Conservation (phyloP, 2,888 invertebrate species). For the Limnephilus auricula region DNA sequence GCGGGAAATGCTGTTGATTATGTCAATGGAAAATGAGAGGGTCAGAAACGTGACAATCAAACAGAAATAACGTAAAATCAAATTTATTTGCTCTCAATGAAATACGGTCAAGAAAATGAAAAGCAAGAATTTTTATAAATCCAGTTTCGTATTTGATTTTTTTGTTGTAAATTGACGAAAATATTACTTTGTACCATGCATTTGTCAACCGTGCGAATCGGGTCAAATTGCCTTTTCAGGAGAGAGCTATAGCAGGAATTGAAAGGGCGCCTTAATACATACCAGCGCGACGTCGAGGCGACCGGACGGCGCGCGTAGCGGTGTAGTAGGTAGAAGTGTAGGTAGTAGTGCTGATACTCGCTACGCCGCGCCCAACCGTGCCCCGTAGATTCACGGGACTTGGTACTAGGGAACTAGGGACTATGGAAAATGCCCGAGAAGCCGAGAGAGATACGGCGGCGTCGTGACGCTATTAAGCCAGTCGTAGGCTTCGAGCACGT, state of each 20-base stretch:
- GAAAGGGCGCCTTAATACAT: constrained; percentile 49
- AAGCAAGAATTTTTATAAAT: neutral
- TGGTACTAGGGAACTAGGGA: neutral
- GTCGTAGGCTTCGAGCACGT: constrained; percentile 58
- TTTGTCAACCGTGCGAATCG: constrained; percentile 37
- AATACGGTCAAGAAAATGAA: neutral
- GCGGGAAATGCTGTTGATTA: constrained; percentile 30
- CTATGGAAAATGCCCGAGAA: constrained; percentile 40
- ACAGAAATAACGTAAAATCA: constrained; percentile 3
- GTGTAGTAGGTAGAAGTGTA: neutral
- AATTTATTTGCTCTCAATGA: neutral
- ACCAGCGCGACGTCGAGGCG: constrained; percentile 37
- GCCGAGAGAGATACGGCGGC: constrained; percentile 61
- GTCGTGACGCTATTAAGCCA: constrained; percentile 65
- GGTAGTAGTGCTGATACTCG: neutral
- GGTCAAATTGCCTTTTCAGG: constrained; percentile 47
- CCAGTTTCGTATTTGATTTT: neutral
- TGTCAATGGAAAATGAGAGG: constrained; percentile 36
- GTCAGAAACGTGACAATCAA: constrained; percentile 37
- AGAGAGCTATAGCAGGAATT: constrained; percentile 50
- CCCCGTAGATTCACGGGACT: constrained; percentile 40
- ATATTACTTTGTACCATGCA: constrained; percentile 20
- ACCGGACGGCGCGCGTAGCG: neutral
- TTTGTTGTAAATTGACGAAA: neutral
- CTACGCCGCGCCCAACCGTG: constrained; percentile 13